A percentile compares a stretch with the other conserved stretches of the same genome.
These are phyloP conservation scores for Geopemphigus sp. DNA, from an alignment of 1,140 invertebrate genomes.

Conservation along the genomic window DNA sequence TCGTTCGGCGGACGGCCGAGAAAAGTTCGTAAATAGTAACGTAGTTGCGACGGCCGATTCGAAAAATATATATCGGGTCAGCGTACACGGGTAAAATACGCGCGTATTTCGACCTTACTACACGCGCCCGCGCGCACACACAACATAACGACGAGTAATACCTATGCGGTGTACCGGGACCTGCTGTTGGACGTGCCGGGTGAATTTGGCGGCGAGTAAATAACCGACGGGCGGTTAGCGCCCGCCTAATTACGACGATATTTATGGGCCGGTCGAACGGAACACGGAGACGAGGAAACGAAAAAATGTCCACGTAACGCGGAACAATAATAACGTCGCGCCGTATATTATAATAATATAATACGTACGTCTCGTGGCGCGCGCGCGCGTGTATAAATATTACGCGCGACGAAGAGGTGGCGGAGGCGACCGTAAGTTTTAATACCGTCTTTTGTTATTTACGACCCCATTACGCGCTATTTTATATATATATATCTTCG, in stretches of 20 bases:
- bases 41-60: too few species aligned
- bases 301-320: not conserved
- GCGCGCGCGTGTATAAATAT: not conserved
- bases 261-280: not conserved
- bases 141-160: too few species aligned
- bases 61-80: too few species aligned
- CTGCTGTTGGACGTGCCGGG: too few species aligned
- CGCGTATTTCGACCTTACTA: too few species aligned
- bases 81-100: too few species aligned
- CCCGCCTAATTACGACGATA: not conserved
- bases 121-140: too few species aligned
- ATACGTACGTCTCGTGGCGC: not conserved
- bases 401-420: not conserved
- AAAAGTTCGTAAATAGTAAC: too few species aligned
- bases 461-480: conserved; percentile 32
- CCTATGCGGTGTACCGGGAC: too few species aligned
- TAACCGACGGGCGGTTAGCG: too few species aligned
- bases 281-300: not conserved
- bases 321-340: not conserved
- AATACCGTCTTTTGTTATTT: conserved; percentile 42
- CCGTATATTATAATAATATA: conserved; percentile 2
- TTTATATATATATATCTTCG: not conserved
- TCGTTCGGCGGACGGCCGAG: too few species aligned
- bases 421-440: conserved; percentile 32
- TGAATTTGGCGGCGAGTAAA: too few species aligned